A percentile compares a stretch with the other conserved stretches of the same genome.
Conservation (phyloP, 1,140 invertebrate genomes). For the Ladona fulva region DNA sequence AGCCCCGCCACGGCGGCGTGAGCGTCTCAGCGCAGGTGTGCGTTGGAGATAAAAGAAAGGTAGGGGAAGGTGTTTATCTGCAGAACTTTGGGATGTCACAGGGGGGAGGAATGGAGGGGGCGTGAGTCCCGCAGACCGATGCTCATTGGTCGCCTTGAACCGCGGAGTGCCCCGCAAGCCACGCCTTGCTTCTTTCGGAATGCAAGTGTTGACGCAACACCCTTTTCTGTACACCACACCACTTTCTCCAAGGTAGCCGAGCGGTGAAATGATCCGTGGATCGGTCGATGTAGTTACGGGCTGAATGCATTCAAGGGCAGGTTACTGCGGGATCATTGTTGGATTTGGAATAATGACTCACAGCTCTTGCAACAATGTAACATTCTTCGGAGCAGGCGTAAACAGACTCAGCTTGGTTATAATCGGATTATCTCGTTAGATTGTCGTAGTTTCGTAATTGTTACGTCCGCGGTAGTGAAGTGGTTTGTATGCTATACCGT, state of each 20-base stretch:
- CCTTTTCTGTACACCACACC: not conserved
- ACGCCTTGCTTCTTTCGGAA: not conserved
- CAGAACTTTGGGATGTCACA: not conserved
- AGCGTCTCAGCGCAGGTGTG: not conserved
- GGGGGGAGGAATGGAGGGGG: not conserved
- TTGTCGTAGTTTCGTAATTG: too few species aligned
- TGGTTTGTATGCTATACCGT: too few species aligned
- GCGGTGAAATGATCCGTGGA: not conserved
- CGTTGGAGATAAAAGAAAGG: not conserved
- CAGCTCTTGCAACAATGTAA: too few species aligned
- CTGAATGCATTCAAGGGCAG: too few species aligned
- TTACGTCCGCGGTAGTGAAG: too few species aligned
- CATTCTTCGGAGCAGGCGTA: too few species aligned
- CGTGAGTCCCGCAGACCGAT: not conserved
- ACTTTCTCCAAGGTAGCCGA: not conserved
- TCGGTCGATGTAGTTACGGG: too few species aligned
- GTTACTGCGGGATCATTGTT: too few species aligned
- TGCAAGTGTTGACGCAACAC: not conserved
- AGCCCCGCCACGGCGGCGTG: not conserved
- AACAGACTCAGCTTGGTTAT: too few species aligned
- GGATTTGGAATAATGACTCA: too few species aligned
- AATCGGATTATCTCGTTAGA: too few species aligned
- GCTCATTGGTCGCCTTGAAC: not conserved
- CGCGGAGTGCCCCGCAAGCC: not conserved
- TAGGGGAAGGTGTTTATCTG: not conserved